Conservation (phyloP, 2,888 invertebrate species). For the Parascotia fuliginaria region DNA sequence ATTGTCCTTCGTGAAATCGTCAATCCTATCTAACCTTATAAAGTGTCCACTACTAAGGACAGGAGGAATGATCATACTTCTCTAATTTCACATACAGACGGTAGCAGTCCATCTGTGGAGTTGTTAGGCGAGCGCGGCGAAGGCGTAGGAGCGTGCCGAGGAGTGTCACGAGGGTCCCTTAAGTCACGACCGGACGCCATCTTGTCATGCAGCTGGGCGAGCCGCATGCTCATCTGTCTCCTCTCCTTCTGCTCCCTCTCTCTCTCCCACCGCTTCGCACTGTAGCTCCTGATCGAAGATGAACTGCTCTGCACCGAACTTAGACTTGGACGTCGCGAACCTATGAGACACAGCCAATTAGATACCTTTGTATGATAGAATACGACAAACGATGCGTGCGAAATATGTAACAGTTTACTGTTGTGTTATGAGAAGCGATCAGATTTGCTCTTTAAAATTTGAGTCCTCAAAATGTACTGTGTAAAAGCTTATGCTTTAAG, state of each 20-base stretch:
- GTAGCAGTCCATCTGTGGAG: constrained; percentile 93
- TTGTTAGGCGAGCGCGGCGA: constrained; percentile 92
- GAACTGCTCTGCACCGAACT: constrained; percentile 94
- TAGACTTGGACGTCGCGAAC: constrained; percentile 95
- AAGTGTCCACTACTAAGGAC: constrained; percentile 44
- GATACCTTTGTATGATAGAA: constrained; percentile 8
- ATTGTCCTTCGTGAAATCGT: constrained; percentile 18
- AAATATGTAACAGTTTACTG: constrained; percentile 8
- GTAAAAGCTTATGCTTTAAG: constrained; percentile 13
- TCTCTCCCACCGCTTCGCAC: constrained; percentile 91
- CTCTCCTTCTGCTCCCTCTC: constrained; percentile 93
- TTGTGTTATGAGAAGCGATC: constrained; percentile 29
- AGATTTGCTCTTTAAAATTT: constrained; percentile 19
- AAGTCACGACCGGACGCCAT: constrained; percentile 86
- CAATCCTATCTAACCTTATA: constrained; percentile 19
- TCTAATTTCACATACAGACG: constrained; percentile 92
- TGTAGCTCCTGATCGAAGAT: constrained; percentile 93
- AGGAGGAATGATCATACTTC: constrained; percentile 85
- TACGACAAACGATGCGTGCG: constrained; percentile 18
- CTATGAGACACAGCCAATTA: constrained; percentile 70
- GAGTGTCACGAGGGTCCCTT: constrained; percentile 70
- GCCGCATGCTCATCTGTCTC: constrained; percentile 91
- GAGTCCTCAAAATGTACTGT: constrained; percentile 22
- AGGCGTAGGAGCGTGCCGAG: constrained; percentile 87
- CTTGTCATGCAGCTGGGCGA: constrained; percentile 89